A percentile compares a stretch with the other conserved stretches of the same genome.
phyloP scores from a whole-genome alignment of 2,797 vertebrate genomes.

The Myripristis murdjan region DNA sequence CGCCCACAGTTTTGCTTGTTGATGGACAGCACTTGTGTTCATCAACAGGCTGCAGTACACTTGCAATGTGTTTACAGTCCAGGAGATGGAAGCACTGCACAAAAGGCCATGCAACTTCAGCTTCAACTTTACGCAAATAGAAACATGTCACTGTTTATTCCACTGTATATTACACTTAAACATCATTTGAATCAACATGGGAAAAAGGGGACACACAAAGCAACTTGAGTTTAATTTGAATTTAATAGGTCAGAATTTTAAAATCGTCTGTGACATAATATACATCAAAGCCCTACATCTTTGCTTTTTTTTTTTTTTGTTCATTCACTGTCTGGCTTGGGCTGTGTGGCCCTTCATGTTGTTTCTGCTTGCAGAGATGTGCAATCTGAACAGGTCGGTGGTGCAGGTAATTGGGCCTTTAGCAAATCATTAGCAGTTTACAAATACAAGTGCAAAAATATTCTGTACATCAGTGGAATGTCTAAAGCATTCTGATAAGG shows the following conservation, averaged over 20 bases:
- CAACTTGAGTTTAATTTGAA: background rate
- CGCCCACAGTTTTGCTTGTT: background rate
- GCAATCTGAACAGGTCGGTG: background rate
- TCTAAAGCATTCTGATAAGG: background rate
- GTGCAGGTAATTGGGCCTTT: background rate
- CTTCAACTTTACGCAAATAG: too few relatives aligned
- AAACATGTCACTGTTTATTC: too few relatives aligned
- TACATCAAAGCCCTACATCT: background rate
- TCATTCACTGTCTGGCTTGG: background rate
- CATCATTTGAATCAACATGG: too few relatives aligned
- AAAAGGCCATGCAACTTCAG: background rate
- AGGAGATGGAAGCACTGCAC: slow-evolving; percentile 58
- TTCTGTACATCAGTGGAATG: slow-evolving; percentile 1
- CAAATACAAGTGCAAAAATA: slow-evolving; percentile 16
- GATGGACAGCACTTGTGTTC: background rate
- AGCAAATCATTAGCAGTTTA: slow-evolving; percentile 1
- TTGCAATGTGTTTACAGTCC: slow-evolving; percentile 43
- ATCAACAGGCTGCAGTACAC: background rate
- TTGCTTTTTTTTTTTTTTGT: background rate
- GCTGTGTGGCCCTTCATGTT: background rate
- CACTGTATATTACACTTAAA: too few relatives aligned
- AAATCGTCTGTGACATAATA: background rate
- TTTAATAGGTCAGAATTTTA: slow-evolving; percentile 3
- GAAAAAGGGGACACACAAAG: background rate
- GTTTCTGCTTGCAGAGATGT: background rate